Evolutionary conservation across 23 tunicate species (phyloP).

Genomic region (Halocynthia roretzi): DNA sequence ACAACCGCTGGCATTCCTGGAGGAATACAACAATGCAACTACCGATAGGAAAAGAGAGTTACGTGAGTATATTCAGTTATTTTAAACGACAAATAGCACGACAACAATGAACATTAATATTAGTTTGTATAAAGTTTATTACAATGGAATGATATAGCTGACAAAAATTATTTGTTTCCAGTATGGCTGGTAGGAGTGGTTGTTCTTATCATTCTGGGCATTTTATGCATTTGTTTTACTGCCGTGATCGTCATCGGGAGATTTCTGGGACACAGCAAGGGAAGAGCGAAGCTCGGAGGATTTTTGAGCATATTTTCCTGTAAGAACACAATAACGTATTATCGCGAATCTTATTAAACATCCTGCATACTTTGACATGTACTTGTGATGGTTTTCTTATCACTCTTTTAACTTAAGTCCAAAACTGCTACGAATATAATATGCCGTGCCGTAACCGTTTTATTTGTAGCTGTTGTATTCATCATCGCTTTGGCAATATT

Average conservation of each 20-base stretch:
- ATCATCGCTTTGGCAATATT: slow-evolving; percentile 46
- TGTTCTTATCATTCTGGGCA: slow-evolving; percentile 57
- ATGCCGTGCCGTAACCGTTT: no score
- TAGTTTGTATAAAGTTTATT: neutral
- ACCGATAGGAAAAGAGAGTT: neutral
- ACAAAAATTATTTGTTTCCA: slow-evolving; percentile 9
- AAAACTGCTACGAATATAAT: no score
- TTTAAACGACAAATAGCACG: neutral
- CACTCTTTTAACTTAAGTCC: neutral
- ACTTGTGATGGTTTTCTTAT: neutral
- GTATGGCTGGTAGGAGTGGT: slow-evolving; percentile 76
- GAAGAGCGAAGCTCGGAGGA: slow-evolving; percentile 67
- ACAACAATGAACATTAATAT: slow-evolving; percentile 7
- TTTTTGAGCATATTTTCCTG: slow-evolving; percentile 68
- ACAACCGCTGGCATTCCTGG: slow-evolving; percentile 14
- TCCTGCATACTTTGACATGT: neutral
- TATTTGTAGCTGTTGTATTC: slow-evolving; percentile 41
- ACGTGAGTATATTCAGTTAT: neutral
- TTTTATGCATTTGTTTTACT: slow-evolving; percentile 51
- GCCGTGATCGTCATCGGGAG: slow-evolving; percentile 57
- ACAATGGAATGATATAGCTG: neutral
- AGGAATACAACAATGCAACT: slow-evolving; percentile 16
- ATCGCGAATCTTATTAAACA: neutral
- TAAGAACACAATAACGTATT: neutral
- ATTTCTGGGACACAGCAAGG: slow-evolving; percentile 70